Evolutionary conservation across 2,888 invertebrate genomes (phyloP), one percentile per base, ranked within the genome.

Genomic region (Drosophila neoperkinsi): DNA sequence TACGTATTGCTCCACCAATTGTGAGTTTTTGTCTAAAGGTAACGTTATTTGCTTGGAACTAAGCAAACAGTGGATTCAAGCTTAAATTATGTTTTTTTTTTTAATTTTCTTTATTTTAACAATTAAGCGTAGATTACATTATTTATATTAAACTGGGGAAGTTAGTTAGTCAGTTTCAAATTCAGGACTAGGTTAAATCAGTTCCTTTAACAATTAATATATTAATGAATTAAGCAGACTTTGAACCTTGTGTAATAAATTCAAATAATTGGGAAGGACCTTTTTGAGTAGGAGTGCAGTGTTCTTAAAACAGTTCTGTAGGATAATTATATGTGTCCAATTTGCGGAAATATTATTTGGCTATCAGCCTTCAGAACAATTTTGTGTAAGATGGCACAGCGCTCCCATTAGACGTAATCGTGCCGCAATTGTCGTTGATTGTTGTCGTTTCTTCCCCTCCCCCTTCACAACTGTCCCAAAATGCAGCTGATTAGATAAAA

Each of bases 341-440:
- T 16, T 28, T 49, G 3, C 10, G 25, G 3, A 7, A 46, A 46
- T 46, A 13, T 13, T 46, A 16, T 25, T 25, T 25, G 9, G 2
- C 9, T 38, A 18, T 18, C 6, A 38, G 38, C 9, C 3, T 11
- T n/a, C 11, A 43, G 11, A 43, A 1, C 71, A 81, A 77, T 74
- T 76, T 59, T 50, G 33, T 64, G 53, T 21, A 64, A 71, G 81
- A 74, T 71, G 62, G 56, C 51, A 63, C 53, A 70, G 61, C 67
- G 63, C 65, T 49, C 64, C 76, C 87, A 90, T 90, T 88, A 88
- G 89, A 76, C 77, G 68, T 84, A 88, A 90, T 88, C 82, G 87
- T 82, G 79, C 76, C 64, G 70, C 89, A 88, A 88, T 89, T 88
- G 88, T 78, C 81, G 78, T 83, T 86, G 87, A 87, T 90, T 90